Conservation (phyloP, 1,140 invertebrate species). For the Riptortus pedestris region DNA sequence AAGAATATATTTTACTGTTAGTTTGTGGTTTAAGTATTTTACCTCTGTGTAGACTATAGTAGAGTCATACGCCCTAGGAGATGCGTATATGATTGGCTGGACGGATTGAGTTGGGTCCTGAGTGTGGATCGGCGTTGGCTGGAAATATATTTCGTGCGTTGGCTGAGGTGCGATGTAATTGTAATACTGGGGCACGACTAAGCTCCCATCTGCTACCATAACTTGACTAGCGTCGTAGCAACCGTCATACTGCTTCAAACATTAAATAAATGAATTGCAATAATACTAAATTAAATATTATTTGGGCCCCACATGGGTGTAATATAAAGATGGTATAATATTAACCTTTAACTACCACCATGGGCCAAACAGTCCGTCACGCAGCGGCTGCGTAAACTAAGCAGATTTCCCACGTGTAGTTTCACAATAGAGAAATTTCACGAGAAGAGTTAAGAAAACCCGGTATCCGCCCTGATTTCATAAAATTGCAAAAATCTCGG, state of each 20-base stretch:
- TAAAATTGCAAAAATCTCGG: too few relatives aligned
- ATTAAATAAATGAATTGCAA: neutral
- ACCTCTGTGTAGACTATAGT: neutral
- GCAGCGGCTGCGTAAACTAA: too few relatives aligned
- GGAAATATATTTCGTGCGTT: neutral
- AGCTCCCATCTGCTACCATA: neutral
- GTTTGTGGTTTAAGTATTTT: neutral
- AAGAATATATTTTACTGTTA: too few relatives aligned
- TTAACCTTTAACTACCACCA: too few relatives aligned
- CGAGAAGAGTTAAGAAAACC: too few relatives aligned
- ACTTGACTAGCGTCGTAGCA: neutral
- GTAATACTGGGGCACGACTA: conserved; percentile 1
- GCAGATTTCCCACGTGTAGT: too few relatives aligned
- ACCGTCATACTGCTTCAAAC: conserved; percentile 2
- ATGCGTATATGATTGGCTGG: neutral
- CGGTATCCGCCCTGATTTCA: too few relatives aligned
- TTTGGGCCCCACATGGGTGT: too few relatives aligned
- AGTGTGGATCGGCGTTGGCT: neutral
- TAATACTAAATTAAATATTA: too few relatives aligned
- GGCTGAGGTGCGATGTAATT: neutral
- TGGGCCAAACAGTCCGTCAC: too few relatives aligned
- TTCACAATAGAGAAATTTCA: too few relatives aligned
- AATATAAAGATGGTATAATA: too few relatives aligned
- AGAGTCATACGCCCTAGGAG: neutral
- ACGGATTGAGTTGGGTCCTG: neutral